A percentile compares a stretch with the other conserved stretches of the same genome.
These are phyloP conservation scores for Hydraecia micacea DNA, from an alignment of 2,888 invertebrate species.

Conservation along the genomic window DNA sequence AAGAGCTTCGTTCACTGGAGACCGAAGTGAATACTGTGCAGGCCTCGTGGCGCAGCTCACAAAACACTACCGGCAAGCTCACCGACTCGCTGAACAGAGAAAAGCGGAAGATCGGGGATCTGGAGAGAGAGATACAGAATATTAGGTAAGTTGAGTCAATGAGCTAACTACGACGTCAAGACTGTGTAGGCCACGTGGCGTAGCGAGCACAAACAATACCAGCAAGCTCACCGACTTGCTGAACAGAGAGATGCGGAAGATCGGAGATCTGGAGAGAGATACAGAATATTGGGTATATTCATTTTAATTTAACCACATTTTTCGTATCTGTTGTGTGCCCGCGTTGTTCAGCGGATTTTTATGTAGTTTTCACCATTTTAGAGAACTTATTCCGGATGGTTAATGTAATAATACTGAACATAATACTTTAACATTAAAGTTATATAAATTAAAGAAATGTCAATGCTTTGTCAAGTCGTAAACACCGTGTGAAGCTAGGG, in stretches of 20 bases:
- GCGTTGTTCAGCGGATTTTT: neutral
- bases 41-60: constrained; percentile 69
- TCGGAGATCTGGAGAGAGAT: neutral
- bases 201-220: no score
- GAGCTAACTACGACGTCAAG: no score
- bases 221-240: no score
- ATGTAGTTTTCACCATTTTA: neutral
- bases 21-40: constrained; percentile 77
- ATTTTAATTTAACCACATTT: neutral
- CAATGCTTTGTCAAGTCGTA: neutral
- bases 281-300: neutral
- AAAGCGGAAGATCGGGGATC: constrained; percentile 77
- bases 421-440: neutral
- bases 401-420: no score
- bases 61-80: constrained; percentile 70
- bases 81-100: constrained; percentile 77
- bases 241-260: neutral
- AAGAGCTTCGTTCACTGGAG: constrained; percentile 76
- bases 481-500: neutral
- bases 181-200: no score
- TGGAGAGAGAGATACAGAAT: constrained; percentile 81
- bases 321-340: neutral
- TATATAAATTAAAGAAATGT: neutral
- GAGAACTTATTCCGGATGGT: neutral
- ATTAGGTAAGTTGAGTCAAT: constrained; percentile 77